Percentiles rank a stretch among this genome's conserved stretches.
Evolutionary conservation across 2,888 invertebrate species (phyloP).

Genomic region (Lypha dubia): DNA sequence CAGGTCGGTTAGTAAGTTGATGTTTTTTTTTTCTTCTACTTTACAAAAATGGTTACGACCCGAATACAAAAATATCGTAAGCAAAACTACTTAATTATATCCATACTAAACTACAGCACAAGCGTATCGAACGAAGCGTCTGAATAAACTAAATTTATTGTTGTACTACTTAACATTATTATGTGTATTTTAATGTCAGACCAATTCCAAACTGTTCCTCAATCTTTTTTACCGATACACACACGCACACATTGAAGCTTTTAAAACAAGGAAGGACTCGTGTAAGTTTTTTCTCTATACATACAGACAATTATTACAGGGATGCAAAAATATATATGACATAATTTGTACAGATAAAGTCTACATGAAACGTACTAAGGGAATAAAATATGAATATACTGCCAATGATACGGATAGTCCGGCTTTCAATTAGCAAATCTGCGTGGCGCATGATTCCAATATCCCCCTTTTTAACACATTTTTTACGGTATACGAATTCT

Average conservation of each 20-base stretch:
- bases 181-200: constrained; percentile 26
- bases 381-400: too few species aligned
- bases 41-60: constrained; percentile 67
- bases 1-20: constrained; percentile 64
- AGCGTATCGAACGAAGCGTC: constrained; percentile 53
- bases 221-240: background rate
- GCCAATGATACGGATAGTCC: too few species aligned
- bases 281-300: constrained; percentile 23
- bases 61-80: constrained; percentile 66
- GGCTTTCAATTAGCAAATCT: too few species aligned
- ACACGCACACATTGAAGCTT: background rate
- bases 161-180: constrained; percentile 25
- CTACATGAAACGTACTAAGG: too few species aligned
- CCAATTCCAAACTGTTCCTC: constrained; percentile 51
- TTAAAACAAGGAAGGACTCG: constrained; percentile 25
- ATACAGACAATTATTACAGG: background rate
- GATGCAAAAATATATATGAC: constrained; percentile 11
- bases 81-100: constrained; percentile 7
- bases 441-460: too few species aligned
- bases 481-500: too few species aligned
- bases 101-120: background rate
- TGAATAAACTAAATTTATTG: constrained; percentile 58
- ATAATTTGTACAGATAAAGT: background rate
- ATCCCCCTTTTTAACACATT: too few species aligned
- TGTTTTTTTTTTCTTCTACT: constrained; percentile 53